Evolutionary conservation across 1,140 invertebrate species (phyloP).

Genomic region (Orussus abietinus): DNA sequence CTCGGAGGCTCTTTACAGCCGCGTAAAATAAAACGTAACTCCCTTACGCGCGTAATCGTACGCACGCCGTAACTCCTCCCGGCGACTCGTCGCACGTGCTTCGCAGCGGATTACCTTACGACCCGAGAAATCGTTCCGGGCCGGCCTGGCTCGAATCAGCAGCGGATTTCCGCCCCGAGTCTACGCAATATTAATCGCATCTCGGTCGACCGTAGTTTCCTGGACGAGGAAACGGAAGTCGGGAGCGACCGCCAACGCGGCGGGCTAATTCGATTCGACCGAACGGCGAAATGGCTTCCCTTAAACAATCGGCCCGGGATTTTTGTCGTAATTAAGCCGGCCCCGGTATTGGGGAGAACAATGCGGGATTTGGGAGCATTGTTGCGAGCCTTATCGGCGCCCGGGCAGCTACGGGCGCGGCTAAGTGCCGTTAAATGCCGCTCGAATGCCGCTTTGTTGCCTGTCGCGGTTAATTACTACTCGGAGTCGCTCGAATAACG

Average conservation of each 20-base stretch:
- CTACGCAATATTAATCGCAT: too few species aligned
- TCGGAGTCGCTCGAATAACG: conserved; percentile 22
- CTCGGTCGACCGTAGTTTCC: too few species aligned
- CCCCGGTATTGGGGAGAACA: conserved; percentile 37
- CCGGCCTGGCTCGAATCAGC: too few species aligned
- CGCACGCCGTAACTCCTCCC: too few species aligned
- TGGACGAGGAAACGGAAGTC: too few species aligned
- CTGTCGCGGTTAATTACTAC: conserved; percentile 45
- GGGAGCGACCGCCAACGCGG: too few species aligned
- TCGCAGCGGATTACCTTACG: too few species aligned
- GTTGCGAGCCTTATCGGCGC: conserved; percentile 43
- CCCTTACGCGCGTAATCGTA: too few species aligned
- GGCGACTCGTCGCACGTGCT: too few species aligned
- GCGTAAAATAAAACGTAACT: conserved; percentile 9
- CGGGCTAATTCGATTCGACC: too few species aligned
- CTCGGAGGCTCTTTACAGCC: conserved; percentile 12
- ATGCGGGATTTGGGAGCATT: conserved; percentile 46
- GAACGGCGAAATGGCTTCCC: conserved; percentile 26
- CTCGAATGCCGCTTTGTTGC: conserved; percentile 45
- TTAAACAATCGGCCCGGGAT: conserved; percentile 32
- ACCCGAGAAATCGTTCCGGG: too few species aligned
- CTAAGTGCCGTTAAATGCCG: conserved; percentile 45
- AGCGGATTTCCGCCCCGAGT: too few species aligned
- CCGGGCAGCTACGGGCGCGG: conserved; percentile 25
- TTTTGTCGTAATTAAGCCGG: conserved; percentile 42